These are phyloP conservation scores for Chelidonichthys spinosus DNA, from an alignment of 2,797 vertebrate species.

Conservation along the genomic window DNA sequence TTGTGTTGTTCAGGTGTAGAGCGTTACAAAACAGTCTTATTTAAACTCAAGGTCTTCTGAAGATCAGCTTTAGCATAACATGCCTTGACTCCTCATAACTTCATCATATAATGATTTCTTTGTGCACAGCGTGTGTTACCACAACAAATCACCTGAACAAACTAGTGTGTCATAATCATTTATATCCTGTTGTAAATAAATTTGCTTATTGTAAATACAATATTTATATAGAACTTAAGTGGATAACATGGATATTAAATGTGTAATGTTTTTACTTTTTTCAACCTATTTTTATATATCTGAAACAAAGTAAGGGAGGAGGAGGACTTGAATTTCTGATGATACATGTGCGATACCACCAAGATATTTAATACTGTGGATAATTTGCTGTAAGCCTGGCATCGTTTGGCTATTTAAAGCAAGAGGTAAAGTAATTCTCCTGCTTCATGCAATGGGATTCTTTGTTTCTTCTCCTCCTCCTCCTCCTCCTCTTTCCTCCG, in stretches of 20 bases:
- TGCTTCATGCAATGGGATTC: conserved; percentile 30
- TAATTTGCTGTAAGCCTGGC: conserved; percentile 5
- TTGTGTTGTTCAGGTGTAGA: not conserved
- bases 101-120: not conserved
- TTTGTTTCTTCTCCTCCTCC: conserved; percentile 24
- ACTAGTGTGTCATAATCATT: not conserved
- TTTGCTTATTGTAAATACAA: not conserved
- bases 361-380: conserved; percentile 37
- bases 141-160: not conserved
- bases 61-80: conserved; percentile 8
- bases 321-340: conserved; percentile 11
- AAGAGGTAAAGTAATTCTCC: conserved; percentile 33
- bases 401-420: conserved; percentile 46
- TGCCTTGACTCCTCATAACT: not conserved
- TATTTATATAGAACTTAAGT: not conserved
- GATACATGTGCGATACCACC: conserved; percentile 23
- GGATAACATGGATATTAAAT: too few relatives aligned
- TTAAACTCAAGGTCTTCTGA: conserved; percentile 1
- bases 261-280: too few relatives aligned
- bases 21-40: not conserved
- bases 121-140: not conserved
- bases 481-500: not conserved
- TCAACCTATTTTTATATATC: not conserved
- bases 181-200: not conserved
- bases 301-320: not conserved